phyloP scores from a whole-genome alignment of 2,113 vertebrate species.

The Anthoscopus minutus region DNA sequence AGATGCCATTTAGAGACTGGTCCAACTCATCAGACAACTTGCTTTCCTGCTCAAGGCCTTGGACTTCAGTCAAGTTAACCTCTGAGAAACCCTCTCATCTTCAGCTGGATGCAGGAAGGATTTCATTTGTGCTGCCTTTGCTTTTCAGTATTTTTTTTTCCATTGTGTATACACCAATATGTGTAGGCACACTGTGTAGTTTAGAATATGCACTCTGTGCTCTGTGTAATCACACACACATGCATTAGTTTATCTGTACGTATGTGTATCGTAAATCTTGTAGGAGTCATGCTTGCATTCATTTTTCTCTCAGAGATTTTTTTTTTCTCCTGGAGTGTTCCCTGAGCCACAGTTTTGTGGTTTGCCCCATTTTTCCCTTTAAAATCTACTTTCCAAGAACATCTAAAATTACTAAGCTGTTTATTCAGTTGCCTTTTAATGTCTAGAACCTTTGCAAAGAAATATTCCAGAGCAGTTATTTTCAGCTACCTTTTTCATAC shows the following conservation, averaged over 20 bases:
- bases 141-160: neutral
- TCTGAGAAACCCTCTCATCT: neutral
- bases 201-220: neutral
- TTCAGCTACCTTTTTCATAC: constrained; percentile 39
- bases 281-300: neutral
- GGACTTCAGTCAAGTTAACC: neutral
- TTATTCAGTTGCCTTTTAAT: constrained; percentile 2
- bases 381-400: neutral
- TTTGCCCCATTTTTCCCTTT: neutral
- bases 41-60: neutral
- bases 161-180: neutral
- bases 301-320: neutral
- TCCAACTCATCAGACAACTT: neutral
- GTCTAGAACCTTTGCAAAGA: constrained; percentile 22
- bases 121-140: neutral
- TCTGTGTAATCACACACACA: neutral
- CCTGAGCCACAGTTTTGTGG: neutral
- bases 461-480: constrained; percentile 20
- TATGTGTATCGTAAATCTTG: neutral
- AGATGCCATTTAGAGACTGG: neutral
- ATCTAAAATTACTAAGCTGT: neutral
- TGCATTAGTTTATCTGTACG: neutral
- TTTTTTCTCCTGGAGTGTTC: neutral
- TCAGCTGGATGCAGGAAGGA: neutral
- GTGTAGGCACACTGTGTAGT: neutral